A percentile compares a stretch with the other conserved stretches of the same genome.
phyloP scores from a whole-genome alignment of 2,888 invertebrate genomes.

The Exephanes ischioxanthus region DNA sequence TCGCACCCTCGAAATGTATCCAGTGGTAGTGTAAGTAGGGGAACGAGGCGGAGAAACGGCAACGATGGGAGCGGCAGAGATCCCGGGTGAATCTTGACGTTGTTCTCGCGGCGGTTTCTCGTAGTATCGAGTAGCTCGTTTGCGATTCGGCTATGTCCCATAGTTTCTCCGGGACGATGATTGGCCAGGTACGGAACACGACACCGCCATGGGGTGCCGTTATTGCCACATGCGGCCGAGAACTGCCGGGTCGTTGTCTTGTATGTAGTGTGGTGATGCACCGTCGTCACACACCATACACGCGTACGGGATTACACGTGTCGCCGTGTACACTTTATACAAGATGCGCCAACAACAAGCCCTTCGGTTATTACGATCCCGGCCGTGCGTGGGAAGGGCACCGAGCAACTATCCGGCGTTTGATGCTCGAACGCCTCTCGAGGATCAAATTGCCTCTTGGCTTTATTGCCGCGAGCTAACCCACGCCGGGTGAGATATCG shows the following conservation, averaged over 20 bases:
- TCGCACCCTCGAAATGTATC: slow-evolving; percentile 47
- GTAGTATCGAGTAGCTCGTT: slow-evolving; percentile 45
- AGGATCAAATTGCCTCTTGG: slow-evolving; percentile 23
- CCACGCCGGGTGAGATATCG: neutral
- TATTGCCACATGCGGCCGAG: slow-evolving; percentile 25
- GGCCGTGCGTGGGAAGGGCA: slow-evolving; percentile 14
- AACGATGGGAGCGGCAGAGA: neutral
- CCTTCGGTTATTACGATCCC: slow-evolving; percentile 52
- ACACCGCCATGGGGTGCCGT: slow-evolving; percentile 1
- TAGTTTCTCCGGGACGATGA: neutral
- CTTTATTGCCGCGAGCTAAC: neutral
- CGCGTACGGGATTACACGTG: slow-evolving; percentile 60
- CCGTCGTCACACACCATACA: slow-evolving; percentile 8
- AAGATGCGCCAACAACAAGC: slow-evolving; percentile 28
- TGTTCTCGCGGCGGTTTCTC: slow-evolving; percentile 41
- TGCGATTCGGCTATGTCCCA: slow-evolving; percentile 10
- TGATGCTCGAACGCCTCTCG: slow-evolving; percentile 24
- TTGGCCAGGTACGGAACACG: neutral
- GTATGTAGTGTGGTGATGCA: neutral
- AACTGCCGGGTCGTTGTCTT: neutral
- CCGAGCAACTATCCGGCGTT: neutral
- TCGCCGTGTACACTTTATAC: slow-evolving; percentile 37
- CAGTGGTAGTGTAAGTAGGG: slow-evolving; percentile 9
- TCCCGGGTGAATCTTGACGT: slow-evolving; percentile 33
- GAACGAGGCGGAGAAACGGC: neutral